These are phyloP conservation scores for Cylloceria caligata DNA, from an alignment of 2,888 invertebrate genomes.

Conservation along the genomic window DNA sequence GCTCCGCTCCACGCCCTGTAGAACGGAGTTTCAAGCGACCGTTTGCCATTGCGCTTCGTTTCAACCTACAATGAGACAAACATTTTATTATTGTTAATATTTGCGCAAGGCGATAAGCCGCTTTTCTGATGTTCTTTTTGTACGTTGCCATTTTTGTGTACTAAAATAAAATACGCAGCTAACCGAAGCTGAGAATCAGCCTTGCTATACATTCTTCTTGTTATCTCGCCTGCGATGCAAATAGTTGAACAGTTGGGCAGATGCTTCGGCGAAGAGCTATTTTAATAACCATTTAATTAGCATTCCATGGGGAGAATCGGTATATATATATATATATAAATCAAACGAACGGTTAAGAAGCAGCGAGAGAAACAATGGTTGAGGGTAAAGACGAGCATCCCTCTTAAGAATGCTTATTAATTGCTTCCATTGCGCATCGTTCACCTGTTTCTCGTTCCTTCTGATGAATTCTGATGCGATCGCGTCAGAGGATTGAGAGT, in stretches of 20 bases:
- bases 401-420: conserved; percentile 81
- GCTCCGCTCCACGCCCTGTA: conserved; percentile 13
- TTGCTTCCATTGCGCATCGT: conserved; percentile 71
- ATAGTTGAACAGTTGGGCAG: conserved; percentile 74
- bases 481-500: neutral
- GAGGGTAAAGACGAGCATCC: conserved; percentile 72
- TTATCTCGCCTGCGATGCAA: conserved; percentile 61
- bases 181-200: neutral
- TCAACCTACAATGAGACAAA: conserved; percentile 37
- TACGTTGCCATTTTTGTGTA: neutral
- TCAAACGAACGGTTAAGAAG: conserved; percentile 43
- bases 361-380: conserved; percentile 73
- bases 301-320: conserved; percentile 75
- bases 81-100: conserved; percentile 51
- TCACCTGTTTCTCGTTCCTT: conserved; percentile 38
- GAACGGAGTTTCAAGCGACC: conserved; percentile 29
- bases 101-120: conserved; percentile 51
- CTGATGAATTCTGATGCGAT: conserved; percentile 33
- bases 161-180: conserved; percentile 10
- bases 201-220: conserved; percentile 26
- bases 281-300: conserved; percentile 84
- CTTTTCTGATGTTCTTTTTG: conserved; percentile 8
- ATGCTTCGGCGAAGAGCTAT: conserved; percentile 77
- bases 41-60: conserved; percentile 48
- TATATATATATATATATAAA: conserved; percentile 51